Conservation (phyloP, 64 coral and sea anemone species). For the Pocillopora damicornis region DNA sequence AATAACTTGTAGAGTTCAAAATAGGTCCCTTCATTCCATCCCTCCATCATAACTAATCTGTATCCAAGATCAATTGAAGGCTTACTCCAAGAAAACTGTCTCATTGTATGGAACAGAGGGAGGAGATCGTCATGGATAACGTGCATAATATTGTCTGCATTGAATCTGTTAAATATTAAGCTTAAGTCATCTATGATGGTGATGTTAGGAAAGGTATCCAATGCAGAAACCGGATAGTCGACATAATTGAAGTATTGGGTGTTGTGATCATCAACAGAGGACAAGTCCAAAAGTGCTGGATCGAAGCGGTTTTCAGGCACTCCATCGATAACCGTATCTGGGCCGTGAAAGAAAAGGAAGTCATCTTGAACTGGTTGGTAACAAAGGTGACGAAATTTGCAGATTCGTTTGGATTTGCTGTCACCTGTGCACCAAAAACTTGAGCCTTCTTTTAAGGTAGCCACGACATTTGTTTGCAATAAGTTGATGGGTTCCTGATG, state of each 20-base stretch:
- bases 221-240: conserved; percentile 57
- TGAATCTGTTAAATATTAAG: conserved; percentile 88
- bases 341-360: conserved; percentile 90
- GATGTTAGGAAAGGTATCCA: conserved; percentile 61
- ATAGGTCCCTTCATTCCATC: conserved; percentile 61
- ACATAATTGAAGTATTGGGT: conserved; percentile 88
- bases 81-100: conserved; percentile 43
- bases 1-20: conserved; percentile 80
- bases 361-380: conserved; percentile 69
- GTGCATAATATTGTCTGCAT: conserved; percentile 94
- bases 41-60: conserved; percentile 84
- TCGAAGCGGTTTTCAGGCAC: conserved; percentile 71
- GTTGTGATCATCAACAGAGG: conserved; percentile 88
- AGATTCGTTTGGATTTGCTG: conserved; percentile 66
- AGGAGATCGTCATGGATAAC: conserved; percentile 92
- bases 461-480: background rate
- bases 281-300: conserved; percentile 83
- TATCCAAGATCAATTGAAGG: conserved; percentile 39
- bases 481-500: background rate
- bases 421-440: conserved; percentile 79
- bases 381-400: conserved; percentile 83
- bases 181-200: conserved; percentile 56
- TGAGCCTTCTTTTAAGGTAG: conserved; percentile 39
- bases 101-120: conserved; percentile 77
- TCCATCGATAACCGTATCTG: conserved; percentile 68